phyloP scores from a whole-genome alignment of 1,140 invertebrate genomes.

The Drosophila eugracilis region DNA sequence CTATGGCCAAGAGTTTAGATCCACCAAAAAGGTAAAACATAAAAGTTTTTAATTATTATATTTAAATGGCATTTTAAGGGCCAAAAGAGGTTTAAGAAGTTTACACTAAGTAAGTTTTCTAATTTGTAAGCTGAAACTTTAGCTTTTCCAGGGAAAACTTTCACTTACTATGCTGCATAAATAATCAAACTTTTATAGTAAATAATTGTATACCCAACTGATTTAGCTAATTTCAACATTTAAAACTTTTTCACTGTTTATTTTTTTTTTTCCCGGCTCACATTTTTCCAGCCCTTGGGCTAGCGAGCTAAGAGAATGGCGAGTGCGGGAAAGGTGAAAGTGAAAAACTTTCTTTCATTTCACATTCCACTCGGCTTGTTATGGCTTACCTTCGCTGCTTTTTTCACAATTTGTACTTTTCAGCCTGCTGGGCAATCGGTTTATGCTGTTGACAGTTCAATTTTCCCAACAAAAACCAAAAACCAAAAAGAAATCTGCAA shows the following conservation, averaged over 20 bases:
- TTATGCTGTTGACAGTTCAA: slow-evolving; percentile 71
- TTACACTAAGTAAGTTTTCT: too few relatives aligned
- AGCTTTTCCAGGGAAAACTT: not conserved
- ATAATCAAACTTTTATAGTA: slow-evolving; percentile 6
- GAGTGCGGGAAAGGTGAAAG: slow-evolving; percentile 20
- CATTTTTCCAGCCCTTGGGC: slow-evolving; percentile 14
- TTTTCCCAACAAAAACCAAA: slow-evolving; percentile 29
- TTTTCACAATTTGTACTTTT: slow-evolving; percentile 23
- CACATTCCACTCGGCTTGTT: slow-evolving; percentile 22
- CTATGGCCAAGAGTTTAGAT: not conserved
- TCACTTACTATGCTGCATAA: not conserved
- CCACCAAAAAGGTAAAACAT: too few relatives aligned
- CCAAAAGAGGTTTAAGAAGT: too few relatives aligned
- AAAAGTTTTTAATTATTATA: too few relatives aligned
- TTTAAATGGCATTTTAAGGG: too few relatives aligned
- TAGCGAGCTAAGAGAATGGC: not conserved
- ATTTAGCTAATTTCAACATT: slow-evolving; percentile 25
- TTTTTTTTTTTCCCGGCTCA: slow-evolving; percentile 9
- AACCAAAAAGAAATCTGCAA: not conserved
- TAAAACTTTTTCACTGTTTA: slow-evolving; percentile 37
- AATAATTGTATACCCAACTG: slow-evolving; percentile 1
- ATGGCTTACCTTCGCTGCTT: not conserved
- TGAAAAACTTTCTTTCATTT: slow-evolving; percentile 46
- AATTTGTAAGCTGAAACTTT: too few relatives aligned
- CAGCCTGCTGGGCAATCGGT: slow-evolving; percentile 59